phyloP scores from a whole-genome alignment of 2,888 invertebrate genomes.

The Drosophila sordidapex region DNA sequence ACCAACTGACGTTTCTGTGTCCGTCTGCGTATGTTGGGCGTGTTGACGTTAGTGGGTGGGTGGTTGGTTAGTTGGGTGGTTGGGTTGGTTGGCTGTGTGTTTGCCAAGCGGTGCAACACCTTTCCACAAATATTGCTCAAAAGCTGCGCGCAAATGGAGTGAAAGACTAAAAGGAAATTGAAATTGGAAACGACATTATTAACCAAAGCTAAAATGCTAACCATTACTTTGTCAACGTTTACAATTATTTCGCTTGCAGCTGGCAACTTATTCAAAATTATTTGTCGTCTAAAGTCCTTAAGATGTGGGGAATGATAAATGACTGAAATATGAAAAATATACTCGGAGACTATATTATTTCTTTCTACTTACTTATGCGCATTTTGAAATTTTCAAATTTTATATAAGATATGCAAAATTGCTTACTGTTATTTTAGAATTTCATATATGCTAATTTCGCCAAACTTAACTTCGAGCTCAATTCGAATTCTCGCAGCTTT shows the following conservation, averaged over 20 bases:
- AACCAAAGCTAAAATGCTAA: slow-evolving; percentile 4
- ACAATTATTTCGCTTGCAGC: neutral
- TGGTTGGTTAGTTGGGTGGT: neutral
- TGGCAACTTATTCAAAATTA: neutral
- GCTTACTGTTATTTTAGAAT: neutral
- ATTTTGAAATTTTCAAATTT: too few relatives aligned
- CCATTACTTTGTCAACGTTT: slow-evolving; percentile 1
- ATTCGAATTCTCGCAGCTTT: neutral
- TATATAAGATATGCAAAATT: too few relatives aligned
- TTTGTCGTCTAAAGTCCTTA: neutral
- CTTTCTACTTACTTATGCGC: neutral
- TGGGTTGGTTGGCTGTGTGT: neutral
- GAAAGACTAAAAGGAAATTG: slow-evolving; percentile 29
- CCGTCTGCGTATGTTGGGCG: slow-evolving; percentile 9
- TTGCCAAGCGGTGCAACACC: slow-evolving; percentile 26
- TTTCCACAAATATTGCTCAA: slow-evolving; percentile 25
- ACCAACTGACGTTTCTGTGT: slow-evolving; percentile 24
- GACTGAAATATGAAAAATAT: neutral
- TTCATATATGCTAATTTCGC: neutral
- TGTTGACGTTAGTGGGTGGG: slow-evolving; percentile 25
- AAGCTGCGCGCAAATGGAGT: slow-evolving; percentile 22
- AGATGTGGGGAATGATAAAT: neutral
- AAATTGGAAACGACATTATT: slow-evolving; percentile 23
- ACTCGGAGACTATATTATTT: neutral
- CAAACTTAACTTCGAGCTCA: neutral